These are phyloP conservation scores for Dendrolimus houi DNA, from an alignment of 2,888 invertebrate species.

Conservation along the genomic window DNA sequence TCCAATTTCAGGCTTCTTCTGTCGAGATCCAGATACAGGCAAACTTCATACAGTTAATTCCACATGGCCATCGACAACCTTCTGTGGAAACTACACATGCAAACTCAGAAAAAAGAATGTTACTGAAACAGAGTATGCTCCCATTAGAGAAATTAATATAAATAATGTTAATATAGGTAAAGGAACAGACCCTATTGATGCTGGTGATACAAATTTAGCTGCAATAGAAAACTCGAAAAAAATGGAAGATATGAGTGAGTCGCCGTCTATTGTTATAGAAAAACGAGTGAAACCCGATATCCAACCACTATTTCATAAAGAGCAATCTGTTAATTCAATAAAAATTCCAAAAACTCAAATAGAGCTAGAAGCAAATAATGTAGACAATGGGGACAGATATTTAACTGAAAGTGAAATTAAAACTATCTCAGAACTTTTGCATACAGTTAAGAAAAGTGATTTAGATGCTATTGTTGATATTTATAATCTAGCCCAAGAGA, in stretches of 20 bases:
- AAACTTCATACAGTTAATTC: conserved; percentile 47
- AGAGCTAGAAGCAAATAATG: conserved; percentile 3
- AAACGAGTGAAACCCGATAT: conserved; percentile 11
- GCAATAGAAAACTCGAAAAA: neutral
- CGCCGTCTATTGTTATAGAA: conserved; percentile 7
- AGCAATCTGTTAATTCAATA: conserved; percentile 2
- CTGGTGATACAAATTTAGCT: neutral
- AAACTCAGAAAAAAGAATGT: conserved; percentile 37
- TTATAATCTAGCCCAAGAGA: conserved; percentile 59
- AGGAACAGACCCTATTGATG: neutral
- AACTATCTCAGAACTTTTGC: conserved; percentile 43
- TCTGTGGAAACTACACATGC: conserved; percentile 67
- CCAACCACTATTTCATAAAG: conserved; percentile 8
- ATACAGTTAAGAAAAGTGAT: conserved; percentile 56
- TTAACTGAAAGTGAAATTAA: conserved; percentile 52
- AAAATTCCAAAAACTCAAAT: neutral
- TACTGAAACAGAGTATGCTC: conserved; percentile 20
- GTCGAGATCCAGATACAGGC: conserved; percentile 63
- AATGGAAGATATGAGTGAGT: neutral
- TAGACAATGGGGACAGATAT: conserved; percentile 35
- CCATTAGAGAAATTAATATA: conserved; percentile 32
- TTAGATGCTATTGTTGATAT: conserved; percentile 60
- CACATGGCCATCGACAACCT: conserved; percentile 55
- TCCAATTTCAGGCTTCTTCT: conserved; percentile 49
- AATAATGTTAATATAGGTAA: conserved; percentile 15